A percentile compares a stretch with the other conserved stretches of the same genome.
These are phyloP conservation scores for Kryptolebias marmoratus DNA, from an alignment of 2,113 vertebrate genomes.

Conservation along the genomic window DNA sequence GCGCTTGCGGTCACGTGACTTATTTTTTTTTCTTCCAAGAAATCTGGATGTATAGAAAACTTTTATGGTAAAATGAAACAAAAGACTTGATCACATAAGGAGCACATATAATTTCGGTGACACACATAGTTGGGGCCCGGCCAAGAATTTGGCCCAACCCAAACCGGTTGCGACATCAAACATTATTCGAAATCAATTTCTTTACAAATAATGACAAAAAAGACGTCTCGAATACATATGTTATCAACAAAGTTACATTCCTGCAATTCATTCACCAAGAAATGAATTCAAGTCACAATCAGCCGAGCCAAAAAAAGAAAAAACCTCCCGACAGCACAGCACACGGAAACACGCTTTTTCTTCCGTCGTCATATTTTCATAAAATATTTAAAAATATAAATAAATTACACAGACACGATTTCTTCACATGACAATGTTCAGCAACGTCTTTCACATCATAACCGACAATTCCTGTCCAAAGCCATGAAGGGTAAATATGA, in stretches of 20 bases:
- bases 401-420: slow-evolving; percentile 69
- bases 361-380: slow-evolving; percentile 96
- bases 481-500: slow-evolving; percentile 6
- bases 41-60: slow-evolving; percentile 25
- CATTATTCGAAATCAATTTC: slow-evolving; percentile 61
- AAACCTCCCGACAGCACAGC: slow-evolving; percentile 76
- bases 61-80: slow-evolving; percentile 54
- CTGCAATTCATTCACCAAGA: slow-evolving; percentile 83
- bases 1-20: slow-evolving; percentile 18
- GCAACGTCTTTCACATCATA: slow-evolving; percentile 76
- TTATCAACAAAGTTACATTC: slow-evolving; percentile 81
- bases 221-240: slow-evolving; percentile 48
- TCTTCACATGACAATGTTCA: slow-evolving; percentile 77
- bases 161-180: slow-evolving; percentile 68
- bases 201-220: slow-evolving; percentile 48
- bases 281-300: slow-evolving; percentile 89
- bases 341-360: slow-evolving; percentile 80
- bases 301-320: slow-evolving; percentile 67
- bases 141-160: slow-evolving; percentile 71
- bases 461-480: slow-evolving; percentile 87
- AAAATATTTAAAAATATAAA: slow-evolving; percentile 96
- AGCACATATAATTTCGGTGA: slow-evolving; percentile 67
- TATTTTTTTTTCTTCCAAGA: neutral
- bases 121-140: slow-evolving; percentile 71
- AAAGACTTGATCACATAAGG: slow-evolving; percentile 51